Conservation (phyloP, 2,797 vertebrate genomes). For the Chelon auratus region DNA sequence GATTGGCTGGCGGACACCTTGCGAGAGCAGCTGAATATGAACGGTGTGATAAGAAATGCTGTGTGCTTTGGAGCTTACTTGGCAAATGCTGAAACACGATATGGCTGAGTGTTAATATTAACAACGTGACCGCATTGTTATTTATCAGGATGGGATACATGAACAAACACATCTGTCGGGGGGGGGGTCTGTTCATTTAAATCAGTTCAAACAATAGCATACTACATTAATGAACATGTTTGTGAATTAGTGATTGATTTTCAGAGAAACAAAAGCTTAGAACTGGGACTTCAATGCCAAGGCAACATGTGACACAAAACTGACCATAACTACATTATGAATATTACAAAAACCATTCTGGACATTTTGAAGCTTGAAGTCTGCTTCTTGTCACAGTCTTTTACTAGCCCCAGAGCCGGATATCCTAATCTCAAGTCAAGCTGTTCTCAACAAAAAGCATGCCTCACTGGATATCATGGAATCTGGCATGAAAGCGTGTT, state of each 20-base stretch:
- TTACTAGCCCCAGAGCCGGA: background rate
- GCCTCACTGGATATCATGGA: background rate
- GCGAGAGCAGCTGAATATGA: constrained; percentile 25
- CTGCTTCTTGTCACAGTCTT: background rate
- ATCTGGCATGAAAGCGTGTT: background rate
- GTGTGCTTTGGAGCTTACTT: background rate
- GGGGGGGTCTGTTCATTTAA: background rate
- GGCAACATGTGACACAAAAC: background rate
- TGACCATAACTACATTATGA: background rate
- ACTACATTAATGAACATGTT: background rate
- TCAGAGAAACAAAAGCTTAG: no score
- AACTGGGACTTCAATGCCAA: background rate
- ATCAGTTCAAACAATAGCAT: background rate
- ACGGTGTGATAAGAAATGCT: constrained; percentile 18
- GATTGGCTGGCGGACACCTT: constrained; percentile 31
- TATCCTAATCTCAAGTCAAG: background rate
- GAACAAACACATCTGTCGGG: background rate
- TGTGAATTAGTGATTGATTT: no score
- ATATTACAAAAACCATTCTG: background rate
- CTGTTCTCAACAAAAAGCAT: background rate
- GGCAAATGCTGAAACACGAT: background rate
- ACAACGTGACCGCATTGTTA: background rate
- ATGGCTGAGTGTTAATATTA: background rate
- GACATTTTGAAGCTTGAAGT: background rate
- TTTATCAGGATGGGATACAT: background rate